phyloP scores from a whole-genome alignment of 2,113 vertebrate genomes.

The Corythaeola cristata region DNA sequence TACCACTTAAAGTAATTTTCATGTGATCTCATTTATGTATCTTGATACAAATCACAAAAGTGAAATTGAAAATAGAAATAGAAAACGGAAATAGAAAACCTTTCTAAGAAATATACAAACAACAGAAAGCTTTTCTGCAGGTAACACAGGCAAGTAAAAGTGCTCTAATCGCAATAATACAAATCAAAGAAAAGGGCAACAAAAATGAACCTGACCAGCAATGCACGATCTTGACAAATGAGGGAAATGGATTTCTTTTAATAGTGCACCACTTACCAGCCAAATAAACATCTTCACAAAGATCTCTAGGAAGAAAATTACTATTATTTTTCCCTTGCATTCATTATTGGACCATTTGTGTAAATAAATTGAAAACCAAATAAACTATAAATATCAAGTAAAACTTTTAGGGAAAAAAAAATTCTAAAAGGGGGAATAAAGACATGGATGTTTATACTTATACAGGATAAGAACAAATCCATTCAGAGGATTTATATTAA shows the following conservation, averaged over 20 bases:
- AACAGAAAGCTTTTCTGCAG: neutral
- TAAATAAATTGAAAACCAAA: neutral
- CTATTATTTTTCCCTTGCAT: neutral
- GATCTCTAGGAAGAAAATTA: rapidly evolving
- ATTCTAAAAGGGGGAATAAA: neutral
- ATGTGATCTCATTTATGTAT: neutral
- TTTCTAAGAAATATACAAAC: neutral
- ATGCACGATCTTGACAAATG: neutral
- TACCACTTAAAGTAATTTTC: neutral
- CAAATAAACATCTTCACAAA: neutral
- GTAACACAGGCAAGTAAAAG: neutral
- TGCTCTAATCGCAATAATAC: neutral
- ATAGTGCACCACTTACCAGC: neutral
- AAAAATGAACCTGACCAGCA: neutral
- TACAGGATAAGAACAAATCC: neutral
- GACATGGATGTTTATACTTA: neutral
- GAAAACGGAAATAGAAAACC: no score
- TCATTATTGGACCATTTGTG: neutral
- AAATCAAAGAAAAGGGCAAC: neutral
- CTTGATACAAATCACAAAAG: neutral
- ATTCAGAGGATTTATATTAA: neutral
- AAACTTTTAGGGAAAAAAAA: neutral
- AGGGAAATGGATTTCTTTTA: neutral
- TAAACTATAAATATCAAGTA: neutral
- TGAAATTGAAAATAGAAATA: no score